phyloP scores from a whole-genome alignment of 2,113 vertebrate species.

The Patagioenas fasciata region DNA sequence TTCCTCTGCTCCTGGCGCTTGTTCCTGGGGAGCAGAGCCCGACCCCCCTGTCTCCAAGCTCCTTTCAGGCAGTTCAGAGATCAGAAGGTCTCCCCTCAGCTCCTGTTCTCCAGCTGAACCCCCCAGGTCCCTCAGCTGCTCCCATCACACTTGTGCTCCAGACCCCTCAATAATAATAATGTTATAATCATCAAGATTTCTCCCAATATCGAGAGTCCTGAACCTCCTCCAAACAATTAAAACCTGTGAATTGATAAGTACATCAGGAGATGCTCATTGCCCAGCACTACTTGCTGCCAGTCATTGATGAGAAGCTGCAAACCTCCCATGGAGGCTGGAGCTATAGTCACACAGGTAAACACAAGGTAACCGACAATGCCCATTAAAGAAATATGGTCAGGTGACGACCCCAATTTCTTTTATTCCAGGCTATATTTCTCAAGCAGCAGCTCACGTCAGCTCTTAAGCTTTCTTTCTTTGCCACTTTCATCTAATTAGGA shows the following conservation, averaged over 20 bases:
- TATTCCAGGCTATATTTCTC: conserved; percentile 42
- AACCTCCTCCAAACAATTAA: background rate
- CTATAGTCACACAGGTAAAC: background rate
- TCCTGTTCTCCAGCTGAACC: too few relatives aligned
- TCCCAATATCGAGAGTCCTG: background rate
- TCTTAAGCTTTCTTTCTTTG: background rate
- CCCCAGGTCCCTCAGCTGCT: too few relatives aligned
- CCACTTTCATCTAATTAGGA: conserved; percentile 39
- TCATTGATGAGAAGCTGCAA: background rate
- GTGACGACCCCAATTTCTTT: conserved; percentile 52
- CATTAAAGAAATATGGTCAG: background rate
- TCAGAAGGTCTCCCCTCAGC: too few relatives aligned
- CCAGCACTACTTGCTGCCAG: background rate
- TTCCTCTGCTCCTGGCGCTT: too few relatives aligned
- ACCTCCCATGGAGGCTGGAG: background rate
- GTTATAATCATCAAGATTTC: background rate
- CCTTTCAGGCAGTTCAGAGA: too few relatives aligned
- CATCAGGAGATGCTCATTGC: background rate
- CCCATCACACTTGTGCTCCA: too few relatives aligned
- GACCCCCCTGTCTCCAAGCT: too few relatives aligned
- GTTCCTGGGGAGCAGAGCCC: too few relatives aligned
- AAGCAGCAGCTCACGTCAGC: background rate
- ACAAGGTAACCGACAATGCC: conserved; percentile 29
- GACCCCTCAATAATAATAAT: too few relatives aligned
- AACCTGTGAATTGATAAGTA: background rate